Conservation (phyloP, 1,140 invertebrate species). For the Brevipalpus yothersi region DNA sequence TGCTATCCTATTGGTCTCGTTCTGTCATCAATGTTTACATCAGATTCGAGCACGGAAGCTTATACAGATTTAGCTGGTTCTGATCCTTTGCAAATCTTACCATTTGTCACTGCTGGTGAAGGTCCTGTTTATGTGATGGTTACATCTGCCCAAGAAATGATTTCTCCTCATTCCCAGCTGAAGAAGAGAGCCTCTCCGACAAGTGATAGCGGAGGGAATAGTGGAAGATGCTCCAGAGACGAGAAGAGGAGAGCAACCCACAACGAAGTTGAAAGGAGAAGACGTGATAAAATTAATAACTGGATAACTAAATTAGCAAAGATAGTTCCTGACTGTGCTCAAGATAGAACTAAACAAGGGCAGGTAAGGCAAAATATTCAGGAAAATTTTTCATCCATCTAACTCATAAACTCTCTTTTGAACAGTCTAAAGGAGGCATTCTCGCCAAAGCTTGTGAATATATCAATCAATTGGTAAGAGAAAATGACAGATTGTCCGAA, state of each 20-base stretch:
- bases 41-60: too few relatives aligned
- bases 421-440: conserved; percentile 72
- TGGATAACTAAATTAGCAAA: conserved; percentile 80
- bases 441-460: conserved; percentile 88
- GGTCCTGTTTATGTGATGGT: conserved; percentile 1
- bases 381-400: background rate
- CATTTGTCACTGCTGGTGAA: background rate
- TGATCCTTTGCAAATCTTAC: background rate
- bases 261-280: conserved; percentile 22
- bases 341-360: conserved; percentile 22
- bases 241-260: conserved; percentile 1
- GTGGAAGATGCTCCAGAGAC: background rate
- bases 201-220: background rate
- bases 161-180: background rate
- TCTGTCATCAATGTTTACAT: too few relatives aligned
- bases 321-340: conserved; percentile 30
- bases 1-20: too few relatives aligned
- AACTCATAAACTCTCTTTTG: conserved; percentile 21
- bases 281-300: conserved; percentile 70
- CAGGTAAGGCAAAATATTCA: conserved; percentile 7
- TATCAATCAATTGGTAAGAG: conserved; percentile 53
- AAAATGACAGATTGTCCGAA: conserved; percentile 38
- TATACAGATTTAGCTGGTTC: too few relatives aligned
- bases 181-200: background rate
- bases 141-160: background rate